Evolutionary conservation across 2,888 invertebrate species (phyloP).

Genomic region (Hyposoter dolosus): DNA sequence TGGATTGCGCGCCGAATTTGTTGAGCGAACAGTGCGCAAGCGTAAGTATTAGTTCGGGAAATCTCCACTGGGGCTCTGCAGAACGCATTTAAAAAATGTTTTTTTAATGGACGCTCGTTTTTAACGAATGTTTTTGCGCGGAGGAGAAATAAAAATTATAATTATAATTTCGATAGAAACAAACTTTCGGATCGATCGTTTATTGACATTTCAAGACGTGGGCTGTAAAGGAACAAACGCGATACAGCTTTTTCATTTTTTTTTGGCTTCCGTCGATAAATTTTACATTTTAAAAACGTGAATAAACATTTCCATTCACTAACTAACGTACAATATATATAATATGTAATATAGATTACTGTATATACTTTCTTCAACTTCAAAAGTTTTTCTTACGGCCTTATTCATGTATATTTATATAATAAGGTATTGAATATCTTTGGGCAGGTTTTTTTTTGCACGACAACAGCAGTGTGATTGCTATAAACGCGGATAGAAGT

Average conservation of each 20-base stretch:
- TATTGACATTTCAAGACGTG: constrained; percentile 46
- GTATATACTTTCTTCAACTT: constrained; percentile 81
- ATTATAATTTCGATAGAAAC: background rate
- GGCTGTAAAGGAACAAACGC: constrained; percentile 36
- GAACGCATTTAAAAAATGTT: background rate
- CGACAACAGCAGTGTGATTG: constrained; percentile 61
- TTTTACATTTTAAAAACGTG: constrained; percentile 81
- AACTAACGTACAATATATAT: constrained; percentile 79
- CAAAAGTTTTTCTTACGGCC: constrained; percentile 73
- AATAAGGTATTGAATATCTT: constrained; percentile 44
- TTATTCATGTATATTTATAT: constrained; percentile 36
- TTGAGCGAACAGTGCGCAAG: constrained; percentile 21
- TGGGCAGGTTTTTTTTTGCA: constrained; percentile 54
- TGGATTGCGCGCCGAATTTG: constrained; percentile 38
- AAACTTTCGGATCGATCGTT: constrained; percentile 41
- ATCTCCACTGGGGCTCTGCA: background rate
- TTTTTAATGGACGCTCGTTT: background rate
- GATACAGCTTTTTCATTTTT: constrained; percentile 33
- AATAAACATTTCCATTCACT: constrained; percentile 82
- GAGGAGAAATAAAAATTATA: background rate
- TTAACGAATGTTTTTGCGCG: background rate
- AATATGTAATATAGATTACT: constrained; percentile 71
- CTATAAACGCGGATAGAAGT: constrained; percentile 41
- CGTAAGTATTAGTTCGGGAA: constrained; percentile 14
- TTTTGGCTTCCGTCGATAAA: constrained; percentile 73